A percentile compares a stretch with the other conserved stretches of the same genome.
phyloP scores from a whole-genome alignment of 2,888 invertebrate genomes.

The Epistrophe grossulariae region DNA sequence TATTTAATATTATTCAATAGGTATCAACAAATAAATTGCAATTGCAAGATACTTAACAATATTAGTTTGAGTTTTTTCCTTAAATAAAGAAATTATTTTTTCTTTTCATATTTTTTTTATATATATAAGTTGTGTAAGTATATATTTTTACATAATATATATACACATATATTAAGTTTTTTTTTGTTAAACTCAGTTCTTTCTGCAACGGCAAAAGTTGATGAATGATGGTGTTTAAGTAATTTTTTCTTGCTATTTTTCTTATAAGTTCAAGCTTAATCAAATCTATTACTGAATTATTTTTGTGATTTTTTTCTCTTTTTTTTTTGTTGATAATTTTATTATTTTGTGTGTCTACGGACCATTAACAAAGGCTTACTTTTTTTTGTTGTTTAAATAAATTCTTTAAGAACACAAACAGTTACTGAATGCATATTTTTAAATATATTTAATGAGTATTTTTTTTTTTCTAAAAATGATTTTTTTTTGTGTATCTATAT shows the following conservation, averaged over 20 bases:
- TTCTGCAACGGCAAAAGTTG: constrained; percentile 58
- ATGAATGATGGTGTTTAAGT: constrained; percentile 32
- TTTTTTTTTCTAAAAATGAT: constrained; percentile 19
- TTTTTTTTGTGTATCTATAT: constrained; percentile 62
- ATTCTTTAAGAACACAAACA: constrained; percentile 74
- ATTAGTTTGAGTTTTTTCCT: constrained; percentile 33
- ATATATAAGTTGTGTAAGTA: constrained; percentile 16
- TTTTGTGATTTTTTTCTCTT: constrained; percentile 2
- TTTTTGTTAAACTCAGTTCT: constrained; percentile 65
- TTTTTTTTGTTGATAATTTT: constrained; percentile 1
- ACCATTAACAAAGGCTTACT: constrained; percentile 34
- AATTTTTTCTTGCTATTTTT: constrained; percentile 4
- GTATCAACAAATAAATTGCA: constrained; percentile 50
- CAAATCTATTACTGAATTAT: constrained; percentile 12
- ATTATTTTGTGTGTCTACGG: constrained; percentile 14
- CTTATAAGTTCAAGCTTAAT: constrained; percentile 28
- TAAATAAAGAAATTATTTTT: constrained; percentile 6
- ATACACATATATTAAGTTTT: constrained; percentile 37
- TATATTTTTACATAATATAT: constrained; percentile 44
- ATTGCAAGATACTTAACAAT: constrained; percentile 46
- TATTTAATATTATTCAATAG: constrained; percentile 45
- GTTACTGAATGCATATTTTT: constrained; percentile 55
- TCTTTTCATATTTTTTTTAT: neutral
- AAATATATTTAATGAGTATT: constrained; percentile 32
- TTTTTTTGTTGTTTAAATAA: constrained; percentile 58